phyloP scores from a whole-genome alignment of 2,888 invertebrate genomes.

The Belgica antarctica region DNA sequence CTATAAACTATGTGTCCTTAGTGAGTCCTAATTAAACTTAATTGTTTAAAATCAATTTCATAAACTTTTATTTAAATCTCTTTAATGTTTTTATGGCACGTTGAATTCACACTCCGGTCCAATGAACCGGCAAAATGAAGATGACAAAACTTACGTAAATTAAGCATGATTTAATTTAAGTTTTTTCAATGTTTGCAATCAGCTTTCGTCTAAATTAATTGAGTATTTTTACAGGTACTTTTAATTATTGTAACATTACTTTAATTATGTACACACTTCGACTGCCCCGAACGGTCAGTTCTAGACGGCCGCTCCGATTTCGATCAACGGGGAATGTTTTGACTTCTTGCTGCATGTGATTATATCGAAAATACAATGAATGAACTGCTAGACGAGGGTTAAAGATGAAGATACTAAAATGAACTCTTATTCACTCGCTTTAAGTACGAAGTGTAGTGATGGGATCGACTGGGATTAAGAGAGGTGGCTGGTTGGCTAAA shows the following conservation, averaged over 20 bases:
- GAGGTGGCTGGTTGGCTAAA: constrained; percentile 3
- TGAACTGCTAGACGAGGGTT: neutral
- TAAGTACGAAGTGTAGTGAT: constrained; percentile 26
- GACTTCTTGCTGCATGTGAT: neutral
- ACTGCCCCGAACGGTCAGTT: constrained; percentile 6
- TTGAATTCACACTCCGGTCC: constrained; percentile 41
- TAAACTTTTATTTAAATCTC: constrained; percentile 28
- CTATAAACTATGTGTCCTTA: constrained; percentile 31
- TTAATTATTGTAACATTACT: constrained; percentile 32
- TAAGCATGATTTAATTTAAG: constrained; percentile 14
- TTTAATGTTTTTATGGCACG: constrained; percentile 34
- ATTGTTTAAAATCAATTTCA: constrained; percentile 23
- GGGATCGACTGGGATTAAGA: constrained; percentile 1
- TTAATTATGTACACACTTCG: constrained; percentile 12
- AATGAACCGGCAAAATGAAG: too few species aligned
- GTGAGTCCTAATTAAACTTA: constrained; percentile 35
- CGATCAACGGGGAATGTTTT: neutral
- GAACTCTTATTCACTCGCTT: neutral
- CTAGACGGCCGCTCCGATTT: neutral
- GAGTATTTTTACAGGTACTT: constrained; percentile 43
- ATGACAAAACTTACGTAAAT: too few species aligned
- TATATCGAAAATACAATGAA: constrained; percentile 22
- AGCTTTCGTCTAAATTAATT: constrained; percentile 4
- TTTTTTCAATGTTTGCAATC: neutral
- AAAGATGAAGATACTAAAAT: constrained; percentile 3